Evolutionary conservation across 2,797 vertebrate species (phyloP).

Genomic region (Enteromius mattozi): DNA sequence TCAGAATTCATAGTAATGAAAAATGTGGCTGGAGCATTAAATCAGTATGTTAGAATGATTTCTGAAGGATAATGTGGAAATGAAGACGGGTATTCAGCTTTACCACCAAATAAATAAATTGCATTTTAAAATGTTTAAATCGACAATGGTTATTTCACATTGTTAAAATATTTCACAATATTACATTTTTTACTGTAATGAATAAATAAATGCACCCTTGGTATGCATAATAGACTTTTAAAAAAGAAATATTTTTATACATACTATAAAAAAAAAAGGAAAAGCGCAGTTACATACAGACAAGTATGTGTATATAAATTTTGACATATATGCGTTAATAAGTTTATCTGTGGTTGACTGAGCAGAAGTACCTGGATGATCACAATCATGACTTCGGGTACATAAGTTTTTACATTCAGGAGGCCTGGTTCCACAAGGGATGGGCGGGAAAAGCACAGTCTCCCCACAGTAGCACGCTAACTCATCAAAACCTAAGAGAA

Average conservation of each 20-base stretch:
- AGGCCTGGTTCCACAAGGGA: constrained; percentile 94
- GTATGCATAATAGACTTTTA: neutral
- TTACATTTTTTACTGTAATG: neutral
- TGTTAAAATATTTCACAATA: neutral
- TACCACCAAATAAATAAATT: neutral
- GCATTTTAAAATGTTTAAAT: neutral
- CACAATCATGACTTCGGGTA: constrained; percentile 90
- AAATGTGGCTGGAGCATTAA: neutral
- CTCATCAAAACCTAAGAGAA: constrained; percentile 91
- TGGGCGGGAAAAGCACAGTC: constrained; percentile 91
- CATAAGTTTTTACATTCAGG: constrained; percentile 95
- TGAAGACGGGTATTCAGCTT: neutral
- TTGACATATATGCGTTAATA: neutral
- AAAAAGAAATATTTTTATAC: neutral
- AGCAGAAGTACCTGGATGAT: constrained; percentile 87
- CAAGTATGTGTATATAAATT: neutral
- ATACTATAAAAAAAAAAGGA: too few relatives aligned
- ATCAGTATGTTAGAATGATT: neutral
- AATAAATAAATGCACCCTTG: neutral
- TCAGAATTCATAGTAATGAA: neutral
- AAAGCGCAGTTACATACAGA: neutral
- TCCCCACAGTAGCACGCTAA: constrained; percentile 94
- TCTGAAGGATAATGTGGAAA: neutral
- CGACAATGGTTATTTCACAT: neutral
- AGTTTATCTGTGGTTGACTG: constrained; percentile 19